A percentile compares a stretch with the other conserved stretches of the same genome.
Evolutionary conservation across 2,888 invertebrate genomes (phyloP).

Genomic region (Lathronympha strigana): DNA sequence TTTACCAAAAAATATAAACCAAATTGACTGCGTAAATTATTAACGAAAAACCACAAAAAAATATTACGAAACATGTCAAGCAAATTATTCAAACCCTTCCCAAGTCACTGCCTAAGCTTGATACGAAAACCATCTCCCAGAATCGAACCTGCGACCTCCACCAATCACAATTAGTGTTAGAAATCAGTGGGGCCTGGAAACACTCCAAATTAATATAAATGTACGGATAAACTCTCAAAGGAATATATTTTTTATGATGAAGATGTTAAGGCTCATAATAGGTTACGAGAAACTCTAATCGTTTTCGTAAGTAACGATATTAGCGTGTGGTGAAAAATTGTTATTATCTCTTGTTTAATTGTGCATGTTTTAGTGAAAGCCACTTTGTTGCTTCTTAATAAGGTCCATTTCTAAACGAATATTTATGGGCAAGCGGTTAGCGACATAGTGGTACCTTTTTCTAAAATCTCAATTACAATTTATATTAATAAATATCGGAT

Average conservation of each 20-base stretch:
- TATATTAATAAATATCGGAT: constrained; percentile 22
- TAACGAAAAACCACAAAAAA: no score
- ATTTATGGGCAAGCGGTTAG: no score
- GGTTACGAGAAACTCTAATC: neutral
- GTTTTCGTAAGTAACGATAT: constrained; percentile 21
- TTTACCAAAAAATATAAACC: no score
- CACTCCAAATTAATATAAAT: constrained; percentile 34
- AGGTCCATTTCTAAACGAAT: no score
- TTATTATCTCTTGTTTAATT: constrained; percentile 27
- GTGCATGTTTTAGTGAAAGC: no score
- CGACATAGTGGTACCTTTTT: no score
- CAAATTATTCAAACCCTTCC: no score
- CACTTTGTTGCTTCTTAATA: no score
- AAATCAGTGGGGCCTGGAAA: constrained; percentile 26
- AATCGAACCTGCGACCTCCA: constrained; percentile 27
- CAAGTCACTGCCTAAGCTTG: constrained; percentile 3
- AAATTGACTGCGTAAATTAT: no score
- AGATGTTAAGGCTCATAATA: neutral
- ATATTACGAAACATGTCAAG: no score
- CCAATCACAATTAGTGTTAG: constrained; percentile 36
- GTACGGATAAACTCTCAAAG: neutral
- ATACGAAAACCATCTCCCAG: constrained; percentile 3
- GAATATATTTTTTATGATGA: neutral
- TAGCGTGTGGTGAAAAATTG: constrained; percentile 26
- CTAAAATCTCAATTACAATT: no score